A percentile compares a stretch with the other conserved stretches of the same genome.
Evolutionary conservation across 2,888 invertebrate genomes (phyloP).

Genomic region (Drosophila yooni): DNA sequence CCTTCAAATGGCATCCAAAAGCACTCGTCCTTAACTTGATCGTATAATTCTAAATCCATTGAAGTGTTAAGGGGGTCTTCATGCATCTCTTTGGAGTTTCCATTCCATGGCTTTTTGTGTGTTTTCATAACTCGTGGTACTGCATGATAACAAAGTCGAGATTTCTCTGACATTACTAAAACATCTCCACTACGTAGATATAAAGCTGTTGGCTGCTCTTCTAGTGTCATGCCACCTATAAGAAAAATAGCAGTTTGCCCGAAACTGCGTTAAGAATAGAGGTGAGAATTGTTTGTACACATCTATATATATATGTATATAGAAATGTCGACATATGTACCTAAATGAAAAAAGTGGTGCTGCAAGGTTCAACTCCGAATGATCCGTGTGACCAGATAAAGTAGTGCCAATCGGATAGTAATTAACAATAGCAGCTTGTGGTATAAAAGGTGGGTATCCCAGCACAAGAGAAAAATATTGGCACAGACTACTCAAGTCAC

Average conservation of each 20-base stretch:
- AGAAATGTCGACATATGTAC: slow-evolving; percentile 84
- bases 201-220: slow-evolving; percentile 89
- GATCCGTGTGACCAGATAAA: slow-evolving; percentile 96
- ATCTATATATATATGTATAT: background rate
- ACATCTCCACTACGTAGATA: slow-evolving; percentile 95
- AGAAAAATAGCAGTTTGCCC: slow-evolving; percentile 98
- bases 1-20: slow-evolving; percentile 87
- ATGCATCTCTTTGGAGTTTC: slow-evolving; percentile 17
- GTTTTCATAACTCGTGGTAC: slow-evolving; percentile 93
- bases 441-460: slow-evolving; percentile 87
- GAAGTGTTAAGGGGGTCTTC: background rate
- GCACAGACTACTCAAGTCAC: slow-evolving; percentile 89
- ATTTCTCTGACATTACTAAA: slow-evolving; percentile 93
- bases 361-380: slow-evolving; percentile 93
- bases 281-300: background rate
- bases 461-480: slow-evolving; percentile 87
- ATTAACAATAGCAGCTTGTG: slow-evolving; percentile 98
- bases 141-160: slow-evolving; percentile 96
- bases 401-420: slow-evolving; percentile 97
- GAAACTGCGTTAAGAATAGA: slow-evolving; percentile 88
- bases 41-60: slow-evolving; percentile 55
- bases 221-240: slow-evolving; percentile 92
- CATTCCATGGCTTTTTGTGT: slow-evolving; percentile 86
- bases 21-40: slow-evolving; percentile 79
- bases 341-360: slow-evolving; percentile 97